Evolutionary conservation across 2,797 vertebrate genomes (phyloP).

Genomic region (Crenichthys baileyi): DNA sequence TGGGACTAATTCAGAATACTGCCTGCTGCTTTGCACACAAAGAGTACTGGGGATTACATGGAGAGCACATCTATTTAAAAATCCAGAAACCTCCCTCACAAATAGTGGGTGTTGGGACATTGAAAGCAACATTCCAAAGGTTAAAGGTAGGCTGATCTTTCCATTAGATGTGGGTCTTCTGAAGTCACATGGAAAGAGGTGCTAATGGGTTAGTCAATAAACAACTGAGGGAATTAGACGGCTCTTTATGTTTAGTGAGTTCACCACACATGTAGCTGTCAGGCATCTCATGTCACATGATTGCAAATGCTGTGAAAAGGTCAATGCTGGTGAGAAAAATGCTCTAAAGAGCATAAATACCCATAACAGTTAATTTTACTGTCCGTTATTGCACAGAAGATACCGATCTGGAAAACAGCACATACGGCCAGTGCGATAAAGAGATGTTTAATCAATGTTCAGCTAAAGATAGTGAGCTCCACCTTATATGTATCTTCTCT

Average conservation of each 20-base stretch:
- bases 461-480: neutral
- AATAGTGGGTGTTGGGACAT: slow-evolving; percentile 51
- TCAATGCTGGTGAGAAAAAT: slow-evolving; percentile 30
- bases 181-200: slow-evolving; percentile 17
- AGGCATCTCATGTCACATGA: neutral
- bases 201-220: slow-evolving; percentile 51
- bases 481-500: slow-evolving; percentile 21
- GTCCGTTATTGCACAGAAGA: slow-evolving; percentile 54
- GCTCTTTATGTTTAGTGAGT: neutral
- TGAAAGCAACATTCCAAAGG: slow-evolving; percentile 61
- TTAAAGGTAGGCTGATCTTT: slow-evolving; percentile 48
- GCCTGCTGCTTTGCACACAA: neutral
- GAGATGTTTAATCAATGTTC: slow-evolving; percentile 22
- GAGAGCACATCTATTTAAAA: neutral
- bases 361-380: neutral
- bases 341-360: neutral
- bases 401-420: neutral
- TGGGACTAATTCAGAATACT: neutral
- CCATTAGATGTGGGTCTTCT: slow-evolving; percentile 40
- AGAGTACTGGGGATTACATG: neutral
- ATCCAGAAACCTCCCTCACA: neutral
- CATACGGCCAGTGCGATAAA: slow-evolving; percentile 16
- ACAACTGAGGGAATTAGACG: slow-evolving; percentile 36
- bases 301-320: neutral
- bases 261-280: neutral